Conservation (phyloP, 2,888 invertebrate genomes). For the Drosophila infuscata region DNA sequence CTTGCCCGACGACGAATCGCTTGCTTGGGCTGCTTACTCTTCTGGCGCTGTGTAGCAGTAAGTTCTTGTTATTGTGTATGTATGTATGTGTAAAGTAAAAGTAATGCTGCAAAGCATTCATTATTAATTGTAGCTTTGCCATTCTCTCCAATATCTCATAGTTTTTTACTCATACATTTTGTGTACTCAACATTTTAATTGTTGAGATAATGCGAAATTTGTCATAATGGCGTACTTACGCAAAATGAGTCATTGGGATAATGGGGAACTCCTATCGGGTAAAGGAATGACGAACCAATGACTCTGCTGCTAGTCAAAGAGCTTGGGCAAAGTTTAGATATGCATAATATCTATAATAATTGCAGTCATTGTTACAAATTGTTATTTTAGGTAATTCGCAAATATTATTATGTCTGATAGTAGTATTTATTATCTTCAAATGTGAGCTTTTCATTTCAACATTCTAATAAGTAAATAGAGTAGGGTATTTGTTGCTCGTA, state of each 20-base stretch:
- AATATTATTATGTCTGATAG: neutral
- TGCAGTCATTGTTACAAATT: neutral
- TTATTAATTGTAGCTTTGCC: neutral
- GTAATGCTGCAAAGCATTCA: constrained; percentile 4
- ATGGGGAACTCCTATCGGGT: constrained; percentile 30
- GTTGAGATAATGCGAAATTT: constrained; percentile 28
- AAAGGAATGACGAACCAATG: neutral
- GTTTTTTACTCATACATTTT: neutral
- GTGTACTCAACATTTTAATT: constrained; percentile 5
- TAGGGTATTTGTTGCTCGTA: neutral
- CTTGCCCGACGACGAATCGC: neutral
- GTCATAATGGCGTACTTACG: neutral
- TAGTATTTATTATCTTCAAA: neutral
- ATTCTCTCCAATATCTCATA: neutral
- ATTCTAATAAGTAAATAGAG: neutral
- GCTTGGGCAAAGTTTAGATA: constrained; percentile 17
- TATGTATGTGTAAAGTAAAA: neutral
- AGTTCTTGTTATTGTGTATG: neutral
- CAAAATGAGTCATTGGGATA: constrained; percentile 29
- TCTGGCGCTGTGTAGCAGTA: constrained; percentile 1
- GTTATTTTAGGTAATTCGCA: neutral
- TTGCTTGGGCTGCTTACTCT: constrained; percentile 8
- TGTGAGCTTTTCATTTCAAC: neutral
- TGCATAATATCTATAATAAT: constrained; percentile 2
- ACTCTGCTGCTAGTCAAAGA: neutral